Conservation (phyloP, 2,113 vertebrate genomes). For the Colistium nudipinnis region DNA sequence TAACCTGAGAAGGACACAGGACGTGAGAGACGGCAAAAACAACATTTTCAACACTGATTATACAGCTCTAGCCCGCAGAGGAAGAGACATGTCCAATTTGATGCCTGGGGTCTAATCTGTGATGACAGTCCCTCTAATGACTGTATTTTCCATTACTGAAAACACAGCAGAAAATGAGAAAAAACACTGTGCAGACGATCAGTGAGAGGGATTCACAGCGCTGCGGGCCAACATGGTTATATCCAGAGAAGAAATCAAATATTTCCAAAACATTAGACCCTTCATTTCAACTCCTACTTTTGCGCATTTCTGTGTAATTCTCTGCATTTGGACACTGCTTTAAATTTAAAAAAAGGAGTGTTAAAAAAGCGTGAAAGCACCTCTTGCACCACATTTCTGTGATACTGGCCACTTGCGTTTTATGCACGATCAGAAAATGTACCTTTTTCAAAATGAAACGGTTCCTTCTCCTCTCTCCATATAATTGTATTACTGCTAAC, state of each 20-base stretch:
- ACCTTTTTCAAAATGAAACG: too few species aligned
- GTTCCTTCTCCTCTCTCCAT: not conserved
- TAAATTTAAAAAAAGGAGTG: not conserved
- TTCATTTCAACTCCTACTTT: constrained; percentile 3
- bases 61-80: constrained; percentile 28
- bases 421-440: not conserved
- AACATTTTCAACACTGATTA: constrained; percentile 42
- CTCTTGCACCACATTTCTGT: not conserved
- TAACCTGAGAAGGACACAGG: constrained; percentile 39
- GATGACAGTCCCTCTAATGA: constrained; percentile 41
- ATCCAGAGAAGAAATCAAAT: constrained; percentile 26
- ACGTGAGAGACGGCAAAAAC: constrained; percentile 39
- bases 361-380: too few species aligned
- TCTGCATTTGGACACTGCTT: not conserved
- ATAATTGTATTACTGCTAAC: not conserved
- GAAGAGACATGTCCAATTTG: constrained; percentile 45
- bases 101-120: constrained; percentile 56
- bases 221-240: not conserved
- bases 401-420: not conserved
- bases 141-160: constrained; percentile 34
- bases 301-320: not conserved
- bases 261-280: constrained; percentile 18
- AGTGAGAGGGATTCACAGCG: not conserved
- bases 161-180: constrained; percentile 15
- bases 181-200: constrained; percentile 15